phyloP scores from a whole-genome alignment of 1,140 invertebrate genomes.

The Yoshiicerus persimilis region DNA sequence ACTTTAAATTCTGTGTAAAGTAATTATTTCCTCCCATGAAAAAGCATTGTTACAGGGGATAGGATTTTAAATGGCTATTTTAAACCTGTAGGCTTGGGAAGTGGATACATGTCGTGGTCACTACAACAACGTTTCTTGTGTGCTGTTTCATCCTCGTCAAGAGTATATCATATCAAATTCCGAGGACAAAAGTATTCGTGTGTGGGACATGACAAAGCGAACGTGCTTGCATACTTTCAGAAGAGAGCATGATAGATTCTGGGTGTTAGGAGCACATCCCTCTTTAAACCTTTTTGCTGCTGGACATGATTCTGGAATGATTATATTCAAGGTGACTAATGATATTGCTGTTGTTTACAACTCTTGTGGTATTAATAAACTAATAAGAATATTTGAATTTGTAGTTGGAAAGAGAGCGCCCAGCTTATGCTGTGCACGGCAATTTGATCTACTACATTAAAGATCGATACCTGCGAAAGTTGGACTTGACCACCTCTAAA shows the following conservation, averaged over 20 bases:
- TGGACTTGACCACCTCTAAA: conserved; percentile 91
- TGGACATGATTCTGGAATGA: conserved; percentile 94
- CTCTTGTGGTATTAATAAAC: neutral
- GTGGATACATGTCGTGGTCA: conserved; percentile 98
- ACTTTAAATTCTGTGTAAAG: neutral
- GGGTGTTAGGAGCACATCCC: conserved; percentile 91
- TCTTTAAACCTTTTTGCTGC: conserved; percentile 84
- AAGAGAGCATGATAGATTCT: conserved; percentile 94
- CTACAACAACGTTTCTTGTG: conserved; percentile 99
- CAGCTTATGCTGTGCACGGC: conserved; percentile 90
- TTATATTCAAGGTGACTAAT: conserved; percentile 71
- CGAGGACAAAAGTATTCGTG: conserved; percentile 96
- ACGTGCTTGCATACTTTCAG: conserved; percentile 95
- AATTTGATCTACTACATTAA: conserved; percentile 97
- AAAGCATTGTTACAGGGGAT: too few species aligned
- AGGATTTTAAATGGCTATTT: too few species aligned
- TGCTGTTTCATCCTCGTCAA: conserved; percentile 94
- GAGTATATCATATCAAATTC: conserved; percentile 96
- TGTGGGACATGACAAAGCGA: conserved; percentile 98
- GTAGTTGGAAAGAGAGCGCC: conserved; percentile 86
- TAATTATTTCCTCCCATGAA: too few species aligned
- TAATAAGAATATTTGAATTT: too few species aligned
- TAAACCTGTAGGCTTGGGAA: conserved; percentile 81
- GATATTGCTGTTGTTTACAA: neutral
- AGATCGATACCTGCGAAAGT: conserved; percentile 82